A percentile compares a stretch with the other conserved stretches of the same genome.
Evolutionary conservation across 1,140 invertebrate genomes (phyloP).

Genomic region (Pogonomyrmex californicus): DNA sequence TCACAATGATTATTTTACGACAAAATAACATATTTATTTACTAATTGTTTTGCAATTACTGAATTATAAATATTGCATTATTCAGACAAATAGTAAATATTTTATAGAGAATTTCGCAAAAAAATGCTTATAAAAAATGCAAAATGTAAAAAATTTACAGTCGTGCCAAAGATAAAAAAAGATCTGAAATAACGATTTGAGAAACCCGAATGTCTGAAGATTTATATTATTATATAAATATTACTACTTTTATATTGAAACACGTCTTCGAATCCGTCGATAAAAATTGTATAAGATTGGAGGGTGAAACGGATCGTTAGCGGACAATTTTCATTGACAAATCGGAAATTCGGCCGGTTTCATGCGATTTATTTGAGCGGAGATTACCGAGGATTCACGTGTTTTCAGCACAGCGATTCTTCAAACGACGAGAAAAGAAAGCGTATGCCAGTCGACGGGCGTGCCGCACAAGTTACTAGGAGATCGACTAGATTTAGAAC

Average conservation of each 20-base stretch:
- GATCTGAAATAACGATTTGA: not conserved
- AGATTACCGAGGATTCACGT: not conserved
- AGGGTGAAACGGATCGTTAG: conserved; percentile 32
- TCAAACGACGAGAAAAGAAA: conserved; percentile 51
- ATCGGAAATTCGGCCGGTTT: not conserved
- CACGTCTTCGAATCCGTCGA: not conserved
- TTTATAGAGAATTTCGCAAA: not conserved
- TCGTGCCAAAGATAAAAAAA: not conserved
- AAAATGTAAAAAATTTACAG: conserved; percentile 3
- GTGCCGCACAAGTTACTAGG: conserved; percentile 57
- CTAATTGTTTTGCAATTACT: not conserved
- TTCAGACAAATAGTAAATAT: not conserved
- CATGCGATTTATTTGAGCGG: conserved; percentile 43
- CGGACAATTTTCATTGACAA: conserved; percentile 41
- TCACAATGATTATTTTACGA: not conserved
- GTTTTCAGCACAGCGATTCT: conserved; percentile 37
- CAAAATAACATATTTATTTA: not conserved
- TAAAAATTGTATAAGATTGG: too few relatives aligned
- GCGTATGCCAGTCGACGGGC: conserved; percentile 19
- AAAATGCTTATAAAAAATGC: not conserved
- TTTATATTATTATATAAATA: not conserved
- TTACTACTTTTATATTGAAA: not conserved
- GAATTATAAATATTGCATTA: not conserved
- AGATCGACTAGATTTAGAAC: conserved; percentile 68
- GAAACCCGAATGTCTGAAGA: not conserved